Percentiles rank a stretch among this genome's conserved stretches.
phyloP scores from a whole-genome alignment of 1,140 invertebrate species.

The Odontomachus brunneus region DNA sequence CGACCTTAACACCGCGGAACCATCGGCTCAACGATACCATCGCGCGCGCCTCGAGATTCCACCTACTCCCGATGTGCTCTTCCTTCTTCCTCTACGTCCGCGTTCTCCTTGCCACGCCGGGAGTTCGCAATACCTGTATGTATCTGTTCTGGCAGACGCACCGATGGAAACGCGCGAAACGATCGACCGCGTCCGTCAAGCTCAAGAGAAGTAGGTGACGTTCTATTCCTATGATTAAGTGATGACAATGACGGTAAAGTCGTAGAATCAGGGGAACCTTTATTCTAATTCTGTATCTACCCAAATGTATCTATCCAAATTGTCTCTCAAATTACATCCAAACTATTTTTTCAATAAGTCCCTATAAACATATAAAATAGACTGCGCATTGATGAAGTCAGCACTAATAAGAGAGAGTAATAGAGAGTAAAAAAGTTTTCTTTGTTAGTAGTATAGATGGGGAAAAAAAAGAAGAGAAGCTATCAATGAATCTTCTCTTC shows the following conservation, averaged over 20 bases:
- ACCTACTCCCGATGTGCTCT: conserved; percentile 61
- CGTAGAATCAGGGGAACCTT: conserved; percentile 9
- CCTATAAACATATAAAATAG: no score
- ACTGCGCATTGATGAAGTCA: no score
- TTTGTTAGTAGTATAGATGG: no score
- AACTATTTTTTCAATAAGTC: no score
- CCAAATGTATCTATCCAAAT: no score
- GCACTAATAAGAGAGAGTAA: no score
- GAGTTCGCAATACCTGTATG: conserved; percentile 20
- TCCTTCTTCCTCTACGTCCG: conserved; percentile 54
- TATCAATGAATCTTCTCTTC: no score
- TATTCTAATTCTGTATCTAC: not conserved
- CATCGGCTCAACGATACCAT: conserved; percentile 77
- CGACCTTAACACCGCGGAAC: conserved; percentile 70
- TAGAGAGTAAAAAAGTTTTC: no score
- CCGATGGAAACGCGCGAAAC: conserved; percentile 5
- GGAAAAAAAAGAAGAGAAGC: no score
- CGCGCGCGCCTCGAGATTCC: conserved; percentile 74
- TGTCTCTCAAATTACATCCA: no score
- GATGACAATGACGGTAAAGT: not conserved
- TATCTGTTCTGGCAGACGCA: conserved; percentile 29
- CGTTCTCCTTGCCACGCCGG: conserved; percentile 29
- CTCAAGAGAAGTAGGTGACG: not conserved
- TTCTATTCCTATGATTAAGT: not conserved
- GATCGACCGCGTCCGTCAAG: not conserved